Percentiles rank a stretch among this genome's conserved stretches.
Evolutionary conservation across 1,140 invertebrate species (phyloP).

Genomic region (Theocolax elegans): DNA sequence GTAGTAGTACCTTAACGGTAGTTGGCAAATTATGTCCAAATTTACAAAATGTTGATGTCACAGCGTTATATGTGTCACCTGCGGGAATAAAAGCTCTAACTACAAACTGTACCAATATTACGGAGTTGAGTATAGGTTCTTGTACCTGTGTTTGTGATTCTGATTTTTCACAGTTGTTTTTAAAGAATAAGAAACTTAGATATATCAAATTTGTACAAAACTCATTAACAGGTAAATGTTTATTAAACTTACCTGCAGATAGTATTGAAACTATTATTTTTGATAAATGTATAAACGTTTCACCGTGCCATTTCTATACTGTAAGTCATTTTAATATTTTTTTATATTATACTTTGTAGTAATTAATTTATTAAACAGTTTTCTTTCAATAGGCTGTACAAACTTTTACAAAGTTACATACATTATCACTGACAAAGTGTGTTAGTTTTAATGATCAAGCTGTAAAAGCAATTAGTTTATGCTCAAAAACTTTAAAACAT

Average conservation of each 20-base stretch:
- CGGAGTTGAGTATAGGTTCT: slow-evolving; percentile 50
- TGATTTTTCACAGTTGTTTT: slow-evolving; percentile 57
- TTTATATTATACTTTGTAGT: not conserved
- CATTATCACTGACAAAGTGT: slow-evolving; percentile 45
- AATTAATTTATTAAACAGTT: slow-evolving; percentile 3
- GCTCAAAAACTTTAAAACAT: slow-evolving; percentile 42
- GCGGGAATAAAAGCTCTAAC: slow-evolving; percentile 55
- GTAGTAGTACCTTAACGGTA: slow-evolving; percentile 56
- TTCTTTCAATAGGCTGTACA: slow-evolving; percentile 45
- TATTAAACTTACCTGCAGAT: slow-evolving; percentile 50
- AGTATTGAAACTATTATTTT: slow-evolving; percentile 54
- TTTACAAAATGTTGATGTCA: slow-evolving; percentile 55
- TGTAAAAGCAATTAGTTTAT: slow-evolving; percentile 43
- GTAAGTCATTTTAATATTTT: slow-evolving; percentile 44
- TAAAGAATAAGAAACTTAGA: slow-evolving; percentile 51
- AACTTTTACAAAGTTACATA: slow-evolving; percentile 46
- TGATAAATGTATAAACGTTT: slow-evolving; percentile 45
- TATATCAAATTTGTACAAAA: slow-evolving; percentile 48
- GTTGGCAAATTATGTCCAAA: slow-evolving; percentile 59
- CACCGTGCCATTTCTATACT: slow-evolving; percentile 44
- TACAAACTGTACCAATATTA: slow-evolving; percentile 53
- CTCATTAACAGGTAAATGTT: slow-evolving; percentile 53
- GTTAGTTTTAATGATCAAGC: slow-evolving; percentile 37
- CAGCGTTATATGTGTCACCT: slow-evolving; percentile 49
- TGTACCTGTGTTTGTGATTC: slow-evolving; percentile 52